Evolutionary conservation across 2,113 vertebrate genomes (phyloP).

Genomic region (Pipa parva): DNA sequence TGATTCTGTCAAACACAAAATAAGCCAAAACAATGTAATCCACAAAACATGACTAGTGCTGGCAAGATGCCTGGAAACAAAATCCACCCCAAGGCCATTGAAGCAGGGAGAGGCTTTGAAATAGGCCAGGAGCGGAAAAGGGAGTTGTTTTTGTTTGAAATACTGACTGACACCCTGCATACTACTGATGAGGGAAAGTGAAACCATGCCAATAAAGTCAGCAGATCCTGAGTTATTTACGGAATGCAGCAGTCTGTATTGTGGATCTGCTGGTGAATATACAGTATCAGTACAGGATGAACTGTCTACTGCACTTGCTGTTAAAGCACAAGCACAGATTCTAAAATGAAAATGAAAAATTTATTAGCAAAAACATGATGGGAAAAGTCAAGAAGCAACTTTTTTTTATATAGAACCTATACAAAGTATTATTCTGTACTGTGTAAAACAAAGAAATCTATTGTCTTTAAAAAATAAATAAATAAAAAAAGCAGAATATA

Average conservation of each 20-base stretch:
- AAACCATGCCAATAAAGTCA: constrained; percentile 9
- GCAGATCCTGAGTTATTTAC: constrained; percentile 23
- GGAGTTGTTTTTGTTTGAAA: constrained; percentile 26
- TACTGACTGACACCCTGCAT: constrained; percentile 32
- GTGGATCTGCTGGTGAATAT: too few species aligned
- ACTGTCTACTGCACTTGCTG: too few species aligned
- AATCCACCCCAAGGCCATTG: constrained; percentile 29
- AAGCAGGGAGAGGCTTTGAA: constrained; percentile 26
- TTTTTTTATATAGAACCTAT: too few species aligned
- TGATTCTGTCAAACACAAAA: constrained; percentile 20
- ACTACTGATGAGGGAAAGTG: constrained; percentile 29
- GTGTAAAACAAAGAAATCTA: too few species aligned
- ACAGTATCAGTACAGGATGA: background rate
- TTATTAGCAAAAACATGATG: too few species aligned
- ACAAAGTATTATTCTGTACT: too few species aligned
- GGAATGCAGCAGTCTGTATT: constrained; percentile 6
- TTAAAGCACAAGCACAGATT: too few species aligned
- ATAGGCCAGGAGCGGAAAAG: constrained; percentile 22
- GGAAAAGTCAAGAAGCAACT: too few species aligned
- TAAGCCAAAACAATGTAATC: constrained; percentile 25
- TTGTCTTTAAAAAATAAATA: too few species aligned
- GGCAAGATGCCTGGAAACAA: constrained; percentile 27
- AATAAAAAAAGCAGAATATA: too few species aligned
- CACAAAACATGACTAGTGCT: constrained; percentile 28
- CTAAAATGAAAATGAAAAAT: too few species aligned